Conservation (phyloP, 2,888 invertebrate species). For the Cantharis lateralis region DNA sequence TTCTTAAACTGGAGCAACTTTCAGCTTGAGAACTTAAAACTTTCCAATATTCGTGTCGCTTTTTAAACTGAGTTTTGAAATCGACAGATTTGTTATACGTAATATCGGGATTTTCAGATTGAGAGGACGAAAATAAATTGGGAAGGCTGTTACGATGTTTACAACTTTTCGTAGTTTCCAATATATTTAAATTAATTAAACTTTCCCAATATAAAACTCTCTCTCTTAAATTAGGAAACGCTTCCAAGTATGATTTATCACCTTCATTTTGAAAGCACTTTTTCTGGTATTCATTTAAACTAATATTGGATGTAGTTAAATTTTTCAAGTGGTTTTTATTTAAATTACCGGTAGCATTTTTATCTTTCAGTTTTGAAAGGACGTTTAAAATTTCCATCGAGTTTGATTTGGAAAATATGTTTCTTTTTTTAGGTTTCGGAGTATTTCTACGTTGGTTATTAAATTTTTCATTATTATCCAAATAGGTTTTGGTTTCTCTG, state of each 20-base stretch:
- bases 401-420: not conserved
- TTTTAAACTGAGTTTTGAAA: not conserved
- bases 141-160: conserved; percentile 1
- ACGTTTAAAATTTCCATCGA: conserved; percentile 13
- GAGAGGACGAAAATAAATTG: not conserved
- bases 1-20: conserved; percentile 1
- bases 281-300: not conserved
- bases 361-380: conserved; percentile 10
- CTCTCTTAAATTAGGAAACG: not conserved
- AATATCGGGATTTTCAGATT: not conserved
- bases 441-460: not conserved
- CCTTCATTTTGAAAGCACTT: not conserved
- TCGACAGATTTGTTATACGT: not conserved
- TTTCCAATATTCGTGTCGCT: conserved; percentile 6
- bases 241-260: not conserved
- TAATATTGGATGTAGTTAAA: not conserved
- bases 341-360: not conserved
- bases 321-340: not conserved
- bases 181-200: not conserved
- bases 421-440: not conserved
- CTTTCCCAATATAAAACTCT: conserved; percentile 14
- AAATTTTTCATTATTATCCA: not conserved
- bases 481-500: not conserved
- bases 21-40: conserved; percentile 3
- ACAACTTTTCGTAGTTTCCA: not conserved